Base-by-base conservation (phyloP, 2,113 vertebrate species). In the Atlantisia rogersi region DNA sequence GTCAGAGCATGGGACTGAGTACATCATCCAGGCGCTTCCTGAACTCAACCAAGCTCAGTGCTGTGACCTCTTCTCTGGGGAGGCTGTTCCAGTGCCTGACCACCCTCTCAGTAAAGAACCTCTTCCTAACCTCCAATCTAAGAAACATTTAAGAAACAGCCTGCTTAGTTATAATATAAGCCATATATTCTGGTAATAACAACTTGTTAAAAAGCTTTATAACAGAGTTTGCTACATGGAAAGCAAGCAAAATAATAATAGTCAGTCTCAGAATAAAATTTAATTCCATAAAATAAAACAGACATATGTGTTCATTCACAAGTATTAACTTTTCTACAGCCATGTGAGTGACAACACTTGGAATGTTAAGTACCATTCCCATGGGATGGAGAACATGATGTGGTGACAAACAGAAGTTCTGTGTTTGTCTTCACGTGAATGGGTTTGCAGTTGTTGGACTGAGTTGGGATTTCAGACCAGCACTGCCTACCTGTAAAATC, bases 381-480 rank as follows among this genome's bases (percentile, higher is more conserved):
- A 0, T 26, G 80, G 60, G 52, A 44, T 0, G 7, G 59, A 64
- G 19, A 42, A 22, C 26, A n/a, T 59, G 35, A 58, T 32, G 7
- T 0, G 0, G 69, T 19, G 74, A 88, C 25, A 25, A 18, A 24
- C 4, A 26, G 50, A 73, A 89, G 56, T 28, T 8, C 18, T 83
- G 22, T 6, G 21, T 19, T 44, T 21, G 32, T 35, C 75, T 58
- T 44, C 59, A 2, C 0, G 0, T 8, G 10, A 44, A 21, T 1
- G 32, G 46, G 25, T 15, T 29, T 75, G 63, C 56, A 79, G 75
- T 63, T 40, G 4, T 3, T 9, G 44, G 17, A 25, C 53, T 42
- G 29, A 52, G 29, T 0, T 13, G 8, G 31, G 11, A 86, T 77
- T 42, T 52, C 56, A 64, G n/a, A 20, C 35, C 6, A 6, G 8